A percentile compares a stretch with the other conserved stretches of the same genome.
Evolutionary conservation across 1,140 invertebrate genomes (phyloP).

Genomic region (Eurosta solidaginis): DNA sequence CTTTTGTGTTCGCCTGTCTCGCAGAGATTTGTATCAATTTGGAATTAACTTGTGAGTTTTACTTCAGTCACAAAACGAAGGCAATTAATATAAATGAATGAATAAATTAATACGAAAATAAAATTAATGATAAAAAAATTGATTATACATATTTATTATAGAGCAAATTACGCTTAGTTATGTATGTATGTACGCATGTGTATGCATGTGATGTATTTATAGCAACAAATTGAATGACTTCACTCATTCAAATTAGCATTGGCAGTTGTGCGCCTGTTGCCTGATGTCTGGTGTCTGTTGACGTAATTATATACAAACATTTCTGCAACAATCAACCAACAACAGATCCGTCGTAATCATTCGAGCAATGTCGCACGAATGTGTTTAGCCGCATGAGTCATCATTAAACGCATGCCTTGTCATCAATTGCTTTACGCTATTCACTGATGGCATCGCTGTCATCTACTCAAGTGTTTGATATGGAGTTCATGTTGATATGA

Average conservation of each 20-base stretch:
- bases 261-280: neutral
- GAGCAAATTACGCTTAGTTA: neutral
- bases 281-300: neutral
- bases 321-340: neutral
- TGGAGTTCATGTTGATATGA: too few species aligned
- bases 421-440: conserved; percentile 8
- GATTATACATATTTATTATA: neutral
- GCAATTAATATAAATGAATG: conserved; percentile 16
- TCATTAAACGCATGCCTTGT: conserved; percentile 17
- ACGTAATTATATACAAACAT: neutral
- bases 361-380: neutral
- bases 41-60: conserved; percentile 27
- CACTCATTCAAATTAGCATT: conserved; percentile 24
- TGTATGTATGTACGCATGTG: neutral
- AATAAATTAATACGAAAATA: conserved; percentile 20
- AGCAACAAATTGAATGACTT: conserved; percentile 21
- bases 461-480: neutral
- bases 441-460: neutral
- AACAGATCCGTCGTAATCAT: neutral
- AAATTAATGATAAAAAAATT: conserved; percentile 17
- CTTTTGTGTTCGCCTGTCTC: conserved; percentile 5
- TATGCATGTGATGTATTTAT: neutral
- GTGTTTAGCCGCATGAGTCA: neutral
- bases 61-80: conserved; percentile 4
- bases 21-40: conserved; percentile 26